phyloP scores from a whole-genome alignment of 2,113 vertebrate species.

The Diadophis punctatus region DNA sequence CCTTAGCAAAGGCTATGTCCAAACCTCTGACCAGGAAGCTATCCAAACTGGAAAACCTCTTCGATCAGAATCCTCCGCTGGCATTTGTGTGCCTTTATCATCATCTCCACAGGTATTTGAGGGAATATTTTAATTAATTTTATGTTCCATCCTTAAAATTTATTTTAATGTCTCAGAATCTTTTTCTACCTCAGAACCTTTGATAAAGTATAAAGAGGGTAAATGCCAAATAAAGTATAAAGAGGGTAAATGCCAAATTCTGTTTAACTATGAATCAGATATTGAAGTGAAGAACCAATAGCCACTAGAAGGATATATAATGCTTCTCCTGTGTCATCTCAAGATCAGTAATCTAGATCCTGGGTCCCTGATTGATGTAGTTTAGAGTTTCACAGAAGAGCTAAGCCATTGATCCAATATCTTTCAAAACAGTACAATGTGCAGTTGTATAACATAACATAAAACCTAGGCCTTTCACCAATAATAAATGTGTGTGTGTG shows the following conservation, averaged over 20 bases:
- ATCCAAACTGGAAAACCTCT: conserved; percentile 68
- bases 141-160: background rate
- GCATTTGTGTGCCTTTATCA: conserved; percentile 69
- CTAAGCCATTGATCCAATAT: background rate
- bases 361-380: background rate
- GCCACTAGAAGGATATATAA: background rate
- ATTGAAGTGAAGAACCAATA: background rate
- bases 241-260: background rate
- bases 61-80: conserved; percentile 76
- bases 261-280: background rate
- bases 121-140: background rate
- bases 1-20: conserved; percentile 70
- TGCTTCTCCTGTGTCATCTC: background rate
- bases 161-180: background rate
- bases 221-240: background rate
- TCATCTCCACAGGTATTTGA: conserved; percentile 77
- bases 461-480: no score
- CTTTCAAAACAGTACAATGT: background rate
- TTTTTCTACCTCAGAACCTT: background rate
- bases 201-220: background rate
- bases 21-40: conserved; percentile 67
- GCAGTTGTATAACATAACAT: background rate
- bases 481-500: no score
- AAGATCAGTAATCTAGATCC: background rate
- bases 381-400: background rate